Evolutionary conservation across 2,113 vertebrate genomes (phyloP).

Genomic region (Aix galericulata): DNA sequence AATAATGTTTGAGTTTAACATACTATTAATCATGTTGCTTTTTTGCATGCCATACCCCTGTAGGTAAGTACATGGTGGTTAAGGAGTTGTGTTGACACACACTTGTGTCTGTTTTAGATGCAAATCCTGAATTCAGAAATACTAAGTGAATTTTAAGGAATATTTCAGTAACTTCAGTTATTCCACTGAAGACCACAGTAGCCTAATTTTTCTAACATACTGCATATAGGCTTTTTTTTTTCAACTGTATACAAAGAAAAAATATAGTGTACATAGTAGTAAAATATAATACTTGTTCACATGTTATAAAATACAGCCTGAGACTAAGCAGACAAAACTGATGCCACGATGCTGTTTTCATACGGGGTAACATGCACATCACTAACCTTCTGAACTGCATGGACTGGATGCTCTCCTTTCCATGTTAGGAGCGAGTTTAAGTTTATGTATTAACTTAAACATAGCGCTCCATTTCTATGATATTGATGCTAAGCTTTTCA

Average conservation of each 20-base stretch:
- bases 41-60: background rate
- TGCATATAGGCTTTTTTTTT: background rate
- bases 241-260: background rate
- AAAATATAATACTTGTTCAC: background rate
- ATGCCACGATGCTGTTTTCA: background rate
- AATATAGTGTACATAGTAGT: background rate
- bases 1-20: background rate
- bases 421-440: background rate
- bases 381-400: rapidly evolving
- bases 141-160: background rate
- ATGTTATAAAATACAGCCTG: background rate
- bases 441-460: background rate
- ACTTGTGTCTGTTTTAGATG: background rate
- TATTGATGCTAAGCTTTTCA: background rate
- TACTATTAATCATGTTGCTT: background rate
- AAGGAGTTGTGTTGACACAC: background rate
- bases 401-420: background rate
- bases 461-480: background rate
- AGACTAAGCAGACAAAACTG: background rate
- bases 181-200: background rate
- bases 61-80: background rate
- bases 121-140: background rate
- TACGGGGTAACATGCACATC: background rate
- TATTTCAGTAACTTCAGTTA: background rate
- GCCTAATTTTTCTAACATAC: background rate